Percentiles rank a stretch among this genome's conserved stretches.
Conservation (phyloP, 2,888 invertebrate genomes). For the Hypercompe scribonia region DNA sequence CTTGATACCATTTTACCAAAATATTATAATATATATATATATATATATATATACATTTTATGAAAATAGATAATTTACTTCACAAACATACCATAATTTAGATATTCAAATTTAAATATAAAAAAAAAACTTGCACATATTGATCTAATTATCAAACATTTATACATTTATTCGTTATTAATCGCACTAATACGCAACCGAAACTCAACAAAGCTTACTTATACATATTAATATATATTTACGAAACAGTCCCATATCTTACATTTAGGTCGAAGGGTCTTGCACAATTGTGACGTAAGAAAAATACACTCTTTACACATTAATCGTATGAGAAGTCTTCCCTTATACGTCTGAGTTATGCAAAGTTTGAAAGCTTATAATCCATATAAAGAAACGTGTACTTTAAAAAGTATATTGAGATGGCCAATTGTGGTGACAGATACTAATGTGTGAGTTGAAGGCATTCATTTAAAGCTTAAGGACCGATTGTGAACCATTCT, state of each 20-base stretch:
- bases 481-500: constrained; percentile 20
- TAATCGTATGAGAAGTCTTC: constrained; percentile 43
- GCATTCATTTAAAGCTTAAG: constrained; percentile 38
- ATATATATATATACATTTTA: no score
- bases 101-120: no score
- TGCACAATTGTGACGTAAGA: constrained; percentile 48
- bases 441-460: constrained; percentile 50
- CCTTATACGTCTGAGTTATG: constrained; percentile 52
- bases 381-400: constrained; percentile 48
- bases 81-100: no score
- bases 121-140: no score
- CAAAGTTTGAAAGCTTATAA: constrained; percentile 52
- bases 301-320: constrained; percentile 40
- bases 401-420: constrained; percentile 45
- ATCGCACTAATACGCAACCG: no score
- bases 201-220: not conserved
- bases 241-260: constrained; percentile 39
- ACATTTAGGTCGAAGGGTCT: constrained; percentile 43
- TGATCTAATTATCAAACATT: not conserved
- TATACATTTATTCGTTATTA: not conserved
- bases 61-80: no score
- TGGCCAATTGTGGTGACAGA: constrained; percentile 58
- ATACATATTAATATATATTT: constrained; percentile 9
- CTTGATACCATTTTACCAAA: no score
- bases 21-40: no score